A percentile compares a stretch with the other conserved stretches of the same genome.
Evolutionary conservation across 2,888 invertebrate genomes (phyloP).

Genomic region (Nemurella pictetii): DNA sequence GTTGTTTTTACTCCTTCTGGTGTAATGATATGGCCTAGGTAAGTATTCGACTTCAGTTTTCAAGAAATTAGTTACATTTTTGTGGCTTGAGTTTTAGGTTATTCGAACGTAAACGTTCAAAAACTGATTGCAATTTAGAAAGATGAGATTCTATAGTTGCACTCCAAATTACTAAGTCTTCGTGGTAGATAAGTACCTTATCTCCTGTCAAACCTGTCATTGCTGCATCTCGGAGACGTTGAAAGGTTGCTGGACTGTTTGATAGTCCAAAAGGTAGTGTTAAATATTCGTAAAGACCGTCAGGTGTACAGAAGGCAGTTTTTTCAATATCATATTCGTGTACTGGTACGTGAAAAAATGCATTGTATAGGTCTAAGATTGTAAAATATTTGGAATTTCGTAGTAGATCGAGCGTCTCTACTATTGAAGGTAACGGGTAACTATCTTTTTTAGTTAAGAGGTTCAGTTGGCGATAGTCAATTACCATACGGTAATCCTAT

Average conservation of each 20-base stretch:
- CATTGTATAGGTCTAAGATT: slow-evolving; percentile 22
- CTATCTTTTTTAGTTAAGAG: slow-evolving; percentile 45
- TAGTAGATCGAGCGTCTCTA: slow-evolving; percentile 47
- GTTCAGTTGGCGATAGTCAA: slow-evolving; percentile 47
- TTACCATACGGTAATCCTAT: slow-evolving; percentile 44
- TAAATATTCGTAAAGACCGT: slow-evolving; percentile 36
- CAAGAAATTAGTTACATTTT: slow-evolving; percentile 43
- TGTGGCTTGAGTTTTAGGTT: slow-evolving; percentile 43
- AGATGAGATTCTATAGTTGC: slow-evolving; percentile 38
- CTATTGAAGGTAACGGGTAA: slow-evolving; percentile 46
- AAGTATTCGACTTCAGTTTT: slow-evolving; percentile 39
- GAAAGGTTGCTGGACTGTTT: slow-evolving; percentile 16
- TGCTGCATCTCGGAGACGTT: slow-evolving; percentile 7
- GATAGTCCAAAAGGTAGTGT: slow-evolving; percentile 25
- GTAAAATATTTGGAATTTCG: slow-evolving; percentile 40
- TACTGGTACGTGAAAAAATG: slow-evolving; percentile 28
- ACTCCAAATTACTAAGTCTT: slow-evolving; percentile 42
- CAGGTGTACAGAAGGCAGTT: slow-evolving; percentile 22
- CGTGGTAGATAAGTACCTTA: slow-evolving; percentile 38
- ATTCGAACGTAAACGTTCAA: slow-evolving; percentile 35
- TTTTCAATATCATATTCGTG: neutral
- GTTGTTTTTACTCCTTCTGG: slow-evolving; percentile 42
- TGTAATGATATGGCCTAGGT: slow-evolving; percentile 43
- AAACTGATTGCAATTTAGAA: slow-evolving; percentile 35
- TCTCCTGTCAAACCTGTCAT: neutral